Evolutionary conservation across 2,797 vertebrate genomes (phyloP).

Genomic region (Heteromormyrus szaboi): DNA sequence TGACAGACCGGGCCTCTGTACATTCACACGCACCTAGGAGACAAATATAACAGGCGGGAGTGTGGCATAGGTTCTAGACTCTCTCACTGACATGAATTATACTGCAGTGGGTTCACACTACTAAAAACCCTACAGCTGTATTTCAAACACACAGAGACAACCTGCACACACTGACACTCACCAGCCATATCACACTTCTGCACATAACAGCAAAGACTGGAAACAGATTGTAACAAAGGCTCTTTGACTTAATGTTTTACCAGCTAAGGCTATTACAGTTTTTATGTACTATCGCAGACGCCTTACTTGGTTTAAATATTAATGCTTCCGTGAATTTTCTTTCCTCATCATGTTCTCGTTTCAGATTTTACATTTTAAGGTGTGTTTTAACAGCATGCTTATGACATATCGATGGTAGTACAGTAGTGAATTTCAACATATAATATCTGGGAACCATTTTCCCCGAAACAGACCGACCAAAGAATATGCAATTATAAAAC

Average conservation of each 20-base stretch:
- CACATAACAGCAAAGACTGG: not conserved
- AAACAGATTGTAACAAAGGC: not conserved
- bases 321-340: not conserved
- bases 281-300: not conserved
- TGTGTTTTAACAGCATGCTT: not conserved
- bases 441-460: not conserved
- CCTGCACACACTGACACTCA: not conserved
- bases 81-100: not conserved
- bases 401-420: not conserved
- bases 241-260: conserved; percentile 1
- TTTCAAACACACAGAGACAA: not conserved
- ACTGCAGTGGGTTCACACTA: not conserved
- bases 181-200: not conserved
- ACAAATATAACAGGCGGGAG: not conserved
- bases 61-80: not conserved
- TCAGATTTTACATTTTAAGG: not conserved
- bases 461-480: not conserved
- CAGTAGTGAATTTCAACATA: not conserved
- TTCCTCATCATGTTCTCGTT: not conserved
- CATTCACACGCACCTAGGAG: not conserved
- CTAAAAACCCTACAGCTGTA: not conserved
- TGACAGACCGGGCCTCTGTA: not conserved
- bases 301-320: conserved; percentile 1
- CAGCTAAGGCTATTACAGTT: not conserved
- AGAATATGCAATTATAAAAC: not conserved